phyloP scores from a whole-genome alignment of 2,113 vertebrate genomes.

The Pluvialis apricaria region DNA sequence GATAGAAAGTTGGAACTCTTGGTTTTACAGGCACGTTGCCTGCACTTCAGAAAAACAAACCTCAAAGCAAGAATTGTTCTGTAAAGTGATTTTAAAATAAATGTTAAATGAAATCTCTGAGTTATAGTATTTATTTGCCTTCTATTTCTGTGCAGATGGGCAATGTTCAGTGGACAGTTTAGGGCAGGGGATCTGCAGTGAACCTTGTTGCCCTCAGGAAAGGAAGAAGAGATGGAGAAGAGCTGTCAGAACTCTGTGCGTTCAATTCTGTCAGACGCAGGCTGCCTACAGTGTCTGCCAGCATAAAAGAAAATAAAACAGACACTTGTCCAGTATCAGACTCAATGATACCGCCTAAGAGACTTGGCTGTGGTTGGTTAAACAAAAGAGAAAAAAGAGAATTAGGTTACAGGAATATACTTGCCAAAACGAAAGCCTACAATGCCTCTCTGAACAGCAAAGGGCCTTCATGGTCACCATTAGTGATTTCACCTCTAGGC shows the following conservation, averaged over 20 bases:
- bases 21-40: neutral
- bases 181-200: neutral
- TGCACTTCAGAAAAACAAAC: neutral
- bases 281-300: neutral
- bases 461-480: neutral
- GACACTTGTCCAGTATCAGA: neutral
- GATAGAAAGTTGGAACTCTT: neutral
- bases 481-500: conserved; percentile 14
- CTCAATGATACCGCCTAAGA: neutral
- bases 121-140: neutral
- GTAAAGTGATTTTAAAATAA: conserved; percentile 6
- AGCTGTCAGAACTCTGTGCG: neutral
- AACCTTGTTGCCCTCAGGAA: conserved; percentile 3
- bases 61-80: neutral
- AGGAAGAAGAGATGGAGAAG: neutral
- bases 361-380: neutral
- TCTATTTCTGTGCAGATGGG: neutral
- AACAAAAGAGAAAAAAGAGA: neutral
- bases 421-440: neutral
- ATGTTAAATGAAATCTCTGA: neutral
- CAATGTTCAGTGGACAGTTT: neutral
- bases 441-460: neutral
- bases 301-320: conserved; percentile 29
- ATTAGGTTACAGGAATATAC: neutral
- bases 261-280: neutral